These are phyloP conservation scores for Bathynomus jamesi DNA, from an alignment of 1,140 invertebrate species.

Conservation along the genomic window DNA sequence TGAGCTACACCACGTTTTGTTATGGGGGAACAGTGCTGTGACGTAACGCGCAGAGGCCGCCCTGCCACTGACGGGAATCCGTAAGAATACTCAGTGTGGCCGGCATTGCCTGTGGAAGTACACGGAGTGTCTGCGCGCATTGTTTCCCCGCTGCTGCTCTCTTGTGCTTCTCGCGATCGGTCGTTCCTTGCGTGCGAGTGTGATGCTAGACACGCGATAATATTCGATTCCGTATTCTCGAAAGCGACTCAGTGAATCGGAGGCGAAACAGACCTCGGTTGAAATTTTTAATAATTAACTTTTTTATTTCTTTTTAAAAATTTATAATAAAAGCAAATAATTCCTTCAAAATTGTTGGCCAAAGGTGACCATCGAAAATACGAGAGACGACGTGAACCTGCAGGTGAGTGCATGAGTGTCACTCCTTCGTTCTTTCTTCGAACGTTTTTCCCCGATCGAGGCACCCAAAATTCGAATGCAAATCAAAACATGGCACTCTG, in stretches of 20 bases:
- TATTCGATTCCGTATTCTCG: too few relatives aligned
- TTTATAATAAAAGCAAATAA: too few relatives aligned
- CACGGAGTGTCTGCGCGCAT: slow-evolving; percentile 25
- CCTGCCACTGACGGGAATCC: slow-evolving; percentile 34
- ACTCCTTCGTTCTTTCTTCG: too few relatives aligned
- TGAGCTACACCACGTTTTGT: slow-evolving; percentile 36
- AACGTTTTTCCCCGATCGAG: too few relatives aligned
- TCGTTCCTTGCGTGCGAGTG: neutral
- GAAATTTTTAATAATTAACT: neutral
- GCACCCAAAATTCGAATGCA: too few relatives aligned
- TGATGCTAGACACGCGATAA: neutral
- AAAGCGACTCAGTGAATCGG: neutral
- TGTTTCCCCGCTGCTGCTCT: neutral
- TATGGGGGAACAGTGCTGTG: slow-evolving; percentile 36
- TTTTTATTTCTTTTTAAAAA: too few relatives aligned
- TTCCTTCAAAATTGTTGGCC: too few relatives aligned
- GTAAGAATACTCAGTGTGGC: slow-evolving; percentile 37
- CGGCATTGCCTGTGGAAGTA: slow-evolving; percentile 34
- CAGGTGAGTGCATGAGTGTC: too few relatives aligned
- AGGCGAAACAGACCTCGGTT: too few relatives aligned
- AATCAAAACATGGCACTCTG: too few relatives aligned
- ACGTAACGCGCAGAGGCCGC: slow-evolving; percentile 33
- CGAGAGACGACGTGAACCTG: too few relatives aligned
- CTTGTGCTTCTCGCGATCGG: neutral
- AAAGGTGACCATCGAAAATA: too few relatives aligned